phyloP scores from a whole-genome alignment of 2,888 invertebrate species.

The Epirrhoe alternata region DNA sequence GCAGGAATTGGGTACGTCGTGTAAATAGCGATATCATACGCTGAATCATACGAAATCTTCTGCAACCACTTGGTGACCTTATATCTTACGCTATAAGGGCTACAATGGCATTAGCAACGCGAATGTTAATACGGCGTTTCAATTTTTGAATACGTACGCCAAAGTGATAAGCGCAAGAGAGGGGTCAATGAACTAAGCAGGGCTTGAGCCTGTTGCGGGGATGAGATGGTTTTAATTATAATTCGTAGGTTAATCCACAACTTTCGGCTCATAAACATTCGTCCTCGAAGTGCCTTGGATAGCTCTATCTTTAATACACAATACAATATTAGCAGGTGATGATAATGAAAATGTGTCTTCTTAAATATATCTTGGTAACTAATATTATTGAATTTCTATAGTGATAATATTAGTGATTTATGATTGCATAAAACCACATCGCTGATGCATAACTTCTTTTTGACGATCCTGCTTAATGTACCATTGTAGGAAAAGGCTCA shows the following conservation, averaged over 20 bases:
- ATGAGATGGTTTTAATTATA: conserved; percentile 37
- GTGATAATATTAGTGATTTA: too few species aligned
- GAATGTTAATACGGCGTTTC: conserved; percentile 56
- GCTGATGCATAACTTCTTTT: too few species aligned
- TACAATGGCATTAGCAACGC: conserved; percentile 37
- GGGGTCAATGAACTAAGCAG: conserved; percentile 79
- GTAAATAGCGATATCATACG: conserved; percentile 58
- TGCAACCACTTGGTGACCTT: conserved; percentile 21
- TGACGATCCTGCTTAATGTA: too few species aligned
- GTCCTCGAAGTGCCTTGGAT: not conserved
- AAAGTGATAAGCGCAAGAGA: conserved; percentile 76
- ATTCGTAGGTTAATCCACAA: not conserved
- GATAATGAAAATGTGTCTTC: too few species aligned
- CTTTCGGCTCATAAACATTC: not conserved
- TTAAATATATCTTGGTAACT: too few species aligned
- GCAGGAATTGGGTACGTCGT: conserved; percentile 59
- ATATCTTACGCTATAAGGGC: conserved; percentile 38
- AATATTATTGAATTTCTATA: too few species aligned
- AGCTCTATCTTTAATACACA: too few species aligned
- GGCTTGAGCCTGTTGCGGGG: conserved; percentile 55
- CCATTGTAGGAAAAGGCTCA: too few species aligned
- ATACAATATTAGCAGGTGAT: too few species aligned
- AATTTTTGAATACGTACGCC: conserved; percentile 45
- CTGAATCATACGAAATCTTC: conserved; percentile 51
- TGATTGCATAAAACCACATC: too few species aligned